Conservation (phyloP, 2,113 vertebrate species). For the Pedetes capensis region DNA sequence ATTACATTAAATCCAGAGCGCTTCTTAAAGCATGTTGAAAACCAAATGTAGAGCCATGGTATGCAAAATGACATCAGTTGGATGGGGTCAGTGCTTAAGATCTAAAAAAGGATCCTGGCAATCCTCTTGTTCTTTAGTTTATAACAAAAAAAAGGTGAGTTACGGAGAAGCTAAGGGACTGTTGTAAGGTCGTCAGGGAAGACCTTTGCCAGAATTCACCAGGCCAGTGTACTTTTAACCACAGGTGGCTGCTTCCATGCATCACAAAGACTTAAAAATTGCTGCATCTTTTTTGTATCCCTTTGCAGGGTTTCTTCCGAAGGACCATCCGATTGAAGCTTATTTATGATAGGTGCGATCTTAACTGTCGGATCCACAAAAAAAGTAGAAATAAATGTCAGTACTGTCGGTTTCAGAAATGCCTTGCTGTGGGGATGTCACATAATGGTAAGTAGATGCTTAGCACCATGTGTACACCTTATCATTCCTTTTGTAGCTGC, state of each 20-base stretch:
- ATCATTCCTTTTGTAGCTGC: background rate
- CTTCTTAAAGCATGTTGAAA: conserved; percentile 37
- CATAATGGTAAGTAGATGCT: conserved; percentile 92
- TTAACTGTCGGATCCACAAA: conserved; percentile 98
- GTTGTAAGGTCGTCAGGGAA: background rate
- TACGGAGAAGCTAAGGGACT: background rate
- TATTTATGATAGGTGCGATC: conserved; percentile 95
- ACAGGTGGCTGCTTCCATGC: background rate
- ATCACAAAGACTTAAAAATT: background rate
- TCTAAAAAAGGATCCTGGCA: background rate
- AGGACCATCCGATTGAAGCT: conserved; percentile 97
- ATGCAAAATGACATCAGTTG: conserved; percentile 31
- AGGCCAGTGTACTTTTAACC: background rate
- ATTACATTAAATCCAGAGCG: conserved; percentile 66
- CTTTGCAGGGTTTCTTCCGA: conserved; percentile 93
- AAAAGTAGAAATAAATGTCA: conserved; percentile 99
- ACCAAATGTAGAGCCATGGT: conserved; percentile 37
- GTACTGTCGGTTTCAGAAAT: conserved; percentile 99
- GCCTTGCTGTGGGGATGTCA: conserved; percentile 98
- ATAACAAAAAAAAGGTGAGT: background rate
- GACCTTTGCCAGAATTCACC: background rate
- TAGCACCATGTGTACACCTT: background rate
- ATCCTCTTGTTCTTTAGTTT: background rate
- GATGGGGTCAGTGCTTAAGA: conserved; percentile 23
- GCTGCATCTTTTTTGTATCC: background rate